Evolutionary conservation across 2,797 vertebrate genomes (phyloP).

Genomic region (Coendou prehensilis): DNA sequence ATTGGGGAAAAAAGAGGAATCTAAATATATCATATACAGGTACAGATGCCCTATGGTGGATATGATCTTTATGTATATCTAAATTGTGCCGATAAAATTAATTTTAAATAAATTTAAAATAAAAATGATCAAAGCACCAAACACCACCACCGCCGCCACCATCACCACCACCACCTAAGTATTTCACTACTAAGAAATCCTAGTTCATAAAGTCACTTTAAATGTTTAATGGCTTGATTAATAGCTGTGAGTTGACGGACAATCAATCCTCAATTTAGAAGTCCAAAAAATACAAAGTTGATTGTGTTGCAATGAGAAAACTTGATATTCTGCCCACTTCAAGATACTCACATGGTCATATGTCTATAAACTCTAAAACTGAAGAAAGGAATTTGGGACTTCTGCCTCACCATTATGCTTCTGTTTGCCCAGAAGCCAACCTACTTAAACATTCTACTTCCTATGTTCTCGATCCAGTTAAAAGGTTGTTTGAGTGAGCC

Average conservation of each 20-base stretch:
- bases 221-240: background rate
- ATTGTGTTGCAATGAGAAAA: background rate
- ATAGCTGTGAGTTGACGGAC: background rate
- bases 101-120: background rate
- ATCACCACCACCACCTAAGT: background rate
- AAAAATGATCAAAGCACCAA: background rate
- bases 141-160: background rate
- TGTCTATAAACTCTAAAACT: background rate
- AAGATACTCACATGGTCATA: fast-evolving
- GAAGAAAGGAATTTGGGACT: background rate
- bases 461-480: background rate
- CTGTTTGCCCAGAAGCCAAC: background rate
- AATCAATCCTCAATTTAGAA: background rate
- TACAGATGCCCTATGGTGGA: background rate
- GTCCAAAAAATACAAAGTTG: background rate
- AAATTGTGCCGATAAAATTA: background rate
- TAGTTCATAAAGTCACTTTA: background rate
- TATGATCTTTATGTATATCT: background rate
- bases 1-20: background rate
- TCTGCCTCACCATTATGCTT: background rate
- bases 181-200: background rate
- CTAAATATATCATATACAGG: background rate
- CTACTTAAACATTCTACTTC: background rate
- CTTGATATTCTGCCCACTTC: background rate
- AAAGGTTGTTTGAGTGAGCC: conserved; percentile 19